Evolutionary conservation across 2,113 vertebrate species (phyloP).

Genomic region (Anoplopoma fimbria): DNA sequence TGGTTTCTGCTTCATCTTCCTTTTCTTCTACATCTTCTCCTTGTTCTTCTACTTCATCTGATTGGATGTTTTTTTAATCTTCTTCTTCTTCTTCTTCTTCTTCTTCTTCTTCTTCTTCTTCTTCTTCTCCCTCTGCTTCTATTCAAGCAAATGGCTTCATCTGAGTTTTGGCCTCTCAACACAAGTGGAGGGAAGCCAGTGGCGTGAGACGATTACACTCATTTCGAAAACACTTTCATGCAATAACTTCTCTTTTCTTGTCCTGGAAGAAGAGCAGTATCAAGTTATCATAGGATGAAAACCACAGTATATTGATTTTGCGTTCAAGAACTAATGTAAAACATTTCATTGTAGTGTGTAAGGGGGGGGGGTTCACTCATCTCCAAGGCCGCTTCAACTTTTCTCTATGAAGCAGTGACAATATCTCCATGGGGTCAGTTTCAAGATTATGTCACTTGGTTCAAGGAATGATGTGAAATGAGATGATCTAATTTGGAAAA

Average conservation of each 20-base stretch:
- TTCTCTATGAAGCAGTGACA: slow-evolving; percentile 25
- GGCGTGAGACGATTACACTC: not conserved
- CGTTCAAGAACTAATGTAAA: slow-evolving; percentile 20
- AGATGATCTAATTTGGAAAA: slow-evolving; percentile 35
- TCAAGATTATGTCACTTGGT: slow-evolving; percentile 10
- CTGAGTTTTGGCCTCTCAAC: slow-evolving; percentile 10
- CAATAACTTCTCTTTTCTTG: slow-evolving; percentile 4
- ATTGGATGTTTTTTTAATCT: too few species aligned
- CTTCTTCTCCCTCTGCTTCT: not conserved
- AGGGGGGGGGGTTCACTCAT: not conserved
- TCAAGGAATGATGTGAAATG: slow-evolving; percentile 2
- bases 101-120: too few species aligned
- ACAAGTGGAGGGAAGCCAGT: not conserved
- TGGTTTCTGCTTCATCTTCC: not conserved
- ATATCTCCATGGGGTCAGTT: not conserved
- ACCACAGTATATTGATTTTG: not conserved
- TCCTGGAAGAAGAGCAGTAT: slow-evolving; percentile 17
- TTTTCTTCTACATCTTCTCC: not conserved
- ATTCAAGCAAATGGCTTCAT: not conserved
- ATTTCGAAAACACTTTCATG: slow-evolving; percentile 20
- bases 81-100: not conserved
- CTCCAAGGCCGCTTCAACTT: not conserved
- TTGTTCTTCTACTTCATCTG: not conserved
- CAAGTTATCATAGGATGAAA: slow-evolving; percentile 12
- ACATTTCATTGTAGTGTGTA: slow-evolving; percentile 5